A percentile compares a stretch with the other conserved stretches of the same genome.
phyloP scores from a whole-genome alignment of 53 echinoderm and acorn worm genomes.

The Glandiceps talaboti region DNA sequence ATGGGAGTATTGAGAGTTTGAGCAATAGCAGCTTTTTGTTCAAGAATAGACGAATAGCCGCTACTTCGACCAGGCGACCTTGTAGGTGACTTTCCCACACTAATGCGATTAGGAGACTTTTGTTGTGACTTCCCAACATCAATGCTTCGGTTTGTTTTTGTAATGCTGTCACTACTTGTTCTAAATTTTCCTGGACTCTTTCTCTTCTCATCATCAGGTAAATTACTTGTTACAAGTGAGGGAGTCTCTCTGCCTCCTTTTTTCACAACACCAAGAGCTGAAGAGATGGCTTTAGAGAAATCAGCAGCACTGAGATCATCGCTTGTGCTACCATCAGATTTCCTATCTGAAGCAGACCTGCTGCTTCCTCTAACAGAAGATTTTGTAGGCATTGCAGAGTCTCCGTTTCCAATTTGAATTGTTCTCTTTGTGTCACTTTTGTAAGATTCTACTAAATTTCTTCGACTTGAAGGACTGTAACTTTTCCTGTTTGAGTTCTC shows the following conservation, averaged over 20 bases:
- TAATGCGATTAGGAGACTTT: not conserved
- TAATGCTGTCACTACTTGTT: conserved; percentile 1
- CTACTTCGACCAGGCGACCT: not conserved
- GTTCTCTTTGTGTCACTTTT: not conserved
- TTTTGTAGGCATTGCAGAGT: not conserved
- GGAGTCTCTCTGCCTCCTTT: not conserved
- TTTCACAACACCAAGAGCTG: not conserved
- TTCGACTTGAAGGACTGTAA: not conserved
- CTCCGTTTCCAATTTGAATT: not conserved
- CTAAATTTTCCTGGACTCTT: not conserved
- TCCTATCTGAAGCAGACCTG: not conserved
- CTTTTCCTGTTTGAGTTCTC: not conserved
- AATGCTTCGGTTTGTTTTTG: not conserved
- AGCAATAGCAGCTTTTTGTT: not conserved
- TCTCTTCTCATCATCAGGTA: conserved; percentile 22
- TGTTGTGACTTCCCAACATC: not conserved
- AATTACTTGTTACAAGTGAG: not conserved
- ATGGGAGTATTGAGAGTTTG: not conserved
- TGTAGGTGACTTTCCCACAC: not conserved
- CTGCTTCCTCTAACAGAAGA: not conserved
- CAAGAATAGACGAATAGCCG: not conserved
- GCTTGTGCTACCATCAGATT: not conserved
- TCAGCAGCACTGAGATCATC: not conserved
- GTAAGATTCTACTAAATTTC: not conserved
- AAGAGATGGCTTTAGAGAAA: not conserved